Conservation (phyloP, 2,888 invertebrate species). For the Lasius fuliginosus region DNA sequence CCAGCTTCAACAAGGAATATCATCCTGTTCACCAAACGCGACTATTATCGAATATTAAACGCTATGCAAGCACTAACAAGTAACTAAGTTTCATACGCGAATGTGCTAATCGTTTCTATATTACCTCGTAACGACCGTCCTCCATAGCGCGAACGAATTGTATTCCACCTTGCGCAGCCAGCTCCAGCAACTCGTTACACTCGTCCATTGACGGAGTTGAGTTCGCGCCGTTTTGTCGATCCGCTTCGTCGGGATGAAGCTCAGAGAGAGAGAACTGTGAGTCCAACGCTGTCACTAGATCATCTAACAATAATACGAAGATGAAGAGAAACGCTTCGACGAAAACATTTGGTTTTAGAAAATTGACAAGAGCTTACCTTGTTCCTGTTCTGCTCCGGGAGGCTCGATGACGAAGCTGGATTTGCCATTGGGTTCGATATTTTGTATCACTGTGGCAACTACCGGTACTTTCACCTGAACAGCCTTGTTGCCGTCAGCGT, state of each 20-base stretch:
- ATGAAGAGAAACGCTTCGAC: constrained; percentile 1
- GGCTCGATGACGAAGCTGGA: constrained; percentile 88
- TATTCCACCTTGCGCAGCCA: constrained; percentile 85
- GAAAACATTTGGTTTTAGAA: constrained; percentile 2
- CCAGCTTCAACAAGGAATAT: not conserved
- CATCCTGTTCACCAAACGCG: not conserved
- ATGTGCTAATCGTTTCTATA: constrained; percentile 60
- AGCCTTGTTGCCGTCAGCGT: constrained; percentile 84
- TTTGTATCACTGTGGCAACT: constrained; percentile 89
- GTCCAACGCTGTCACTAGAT: constrained; percentile 76
- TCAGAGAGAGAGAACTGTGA: constrained; percentile 74
- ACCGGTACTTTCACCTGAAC: constrained; percentile 89
- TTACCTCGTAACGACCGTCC: constrained; percentile 85
- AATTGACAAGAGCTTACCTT: constrained; percentile 75
- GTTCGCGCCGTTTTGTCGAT: constrained; percentile 59
- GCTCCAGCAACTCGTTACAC: constrained; percentile 84
- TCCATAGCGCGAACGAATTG: constrained; percentile 86
- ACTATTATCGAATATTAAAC: not conserved
- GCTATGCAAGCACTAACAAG: not conserved
- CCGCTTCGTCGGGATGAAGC: constrained; percentile 57
- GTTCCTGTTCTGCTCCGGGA: constrained; percentile 84
- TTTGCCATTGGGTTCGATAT: constrained; percentile 87
- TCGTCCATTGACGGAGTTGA: constrained; percentile 78
- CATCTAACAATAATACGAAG: constrained; percentile 66
- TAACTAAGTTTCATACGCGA: not conserved